Evolutionary conservation across 2,113 vertebrate genomes (phyloP).

Genomic region (Lepisosteus osseus): DNA sequence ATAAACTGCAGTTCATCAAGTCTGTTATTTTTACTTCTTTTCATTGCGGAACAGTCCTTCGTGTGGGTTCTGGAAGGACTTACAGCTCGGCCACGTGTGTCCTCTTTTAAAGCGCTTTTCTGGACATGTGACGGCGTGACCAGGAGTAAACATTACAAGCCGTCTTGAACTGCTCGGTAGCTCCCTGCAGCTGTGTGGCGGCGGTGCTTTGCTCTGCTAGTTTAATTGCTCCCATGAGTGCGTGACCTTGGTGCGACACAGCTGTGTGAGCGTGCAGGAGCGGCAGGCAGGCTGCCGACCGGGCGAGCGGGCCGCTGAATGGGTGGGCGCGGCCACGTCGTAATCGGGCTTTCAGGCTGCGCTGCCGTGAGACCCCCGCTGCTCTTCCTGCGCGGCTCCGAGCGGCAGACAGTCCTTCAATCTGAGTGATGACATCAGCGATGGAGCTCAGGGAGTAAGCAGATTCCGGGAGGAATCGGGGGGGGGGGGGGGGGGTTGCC

Average conservation of each 20-base stretch:
- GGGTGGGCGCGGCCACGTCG: slow-evolving; percentile 44
- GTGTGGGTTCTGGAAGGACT: too few relatives aligned
- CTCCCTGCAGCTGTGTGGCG: neutral
- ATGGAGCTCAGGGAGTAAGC: slow-evolving; percentile 77
- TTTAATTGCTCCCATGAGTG: slow-evolving; percentile 53
- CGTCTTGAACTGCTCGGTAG: neutral
- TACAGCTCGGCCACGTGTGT: neutral
- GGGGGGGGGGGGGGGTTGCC: slow-evolving; percentile 80
- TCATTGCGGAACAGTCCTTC: too few relatives aligned
- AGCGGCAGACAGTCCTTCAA: slow-evolving; percentile 52
- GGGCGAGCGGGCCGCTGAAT: slow-evolving; percentile 39
- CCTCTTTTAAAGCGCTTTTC: too few relatives aligned
- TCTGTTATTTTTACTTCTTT: too few relatives aligned
- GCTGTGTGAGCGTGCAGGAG: slow-evolving; percentile 37
- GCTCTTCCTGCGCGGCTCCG: slow-evolving; percentile 46
- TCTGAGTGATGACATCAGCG: slow-evolving; percentile 84
- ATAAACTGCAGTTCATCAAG: too few relatives aligned
- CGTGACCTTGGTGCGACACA: slow-evolving; percentile 72
- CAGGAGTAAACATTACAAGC: neutral
- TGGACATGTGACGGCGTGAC: too few relatives aligned
- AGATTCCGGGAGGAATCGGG: slow-evolving; percentile 69
- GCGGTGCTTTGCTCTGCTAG: slow-evolving; percentile 13
- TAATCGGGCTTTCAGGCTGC: slow-evolving; percentile 46
- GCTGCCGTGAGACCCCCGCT: slow-evolving; percentile 35
- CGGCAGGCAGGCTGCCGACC: slow-evolving; percentile 41